Conservation (phyloP, 1,140 invertebrate genomes). For the Pomacea maculata region DNA sequence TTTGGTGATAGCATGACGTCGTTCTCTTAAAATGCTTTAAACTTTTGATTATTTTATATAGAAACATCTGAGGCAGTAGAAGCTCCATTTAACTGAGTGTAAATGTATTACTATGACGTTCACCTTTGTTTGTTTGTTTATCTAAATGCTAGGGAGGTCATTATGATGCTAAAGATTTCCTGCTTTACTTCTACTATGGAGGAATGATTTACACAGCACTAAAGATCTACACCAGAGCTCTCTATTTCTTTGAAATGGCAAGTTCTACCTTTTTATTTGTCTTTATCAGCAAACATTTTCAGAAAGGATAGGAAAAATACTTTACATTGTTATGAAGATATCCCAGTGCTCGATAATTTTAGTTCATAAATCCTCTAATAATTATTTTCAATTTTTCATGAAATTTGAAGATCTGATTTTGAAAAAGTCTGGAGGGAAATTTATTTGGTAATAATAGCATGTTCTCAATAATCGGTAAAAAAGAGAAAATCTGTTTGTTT, state of each 20-base stretch:
- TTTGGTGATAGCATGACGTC: too few species aligned
- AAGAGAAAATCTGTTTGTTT: conserved; percentile 6
- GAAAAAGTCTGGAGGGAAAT: not conserved
- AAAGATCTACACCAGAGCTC: conserved; percentile 90
- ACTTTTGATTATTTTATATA: too few species aligned
- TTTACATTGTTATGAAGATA: not conserved
- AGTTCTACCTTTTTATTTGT: conserved; percentile 37
- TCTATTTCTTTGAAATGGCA: conserved; percentile 93
- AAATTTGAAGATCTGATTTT: conserved; percentile 72
- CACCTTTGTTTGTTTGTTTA: not conserved
- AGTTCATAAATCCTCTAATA: too few species aligned
- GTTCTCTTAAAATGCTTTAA: too few species aligned
- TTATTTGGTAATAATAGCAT: too few species aligned
- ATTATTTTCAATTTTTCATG: conserved; percentile 75
- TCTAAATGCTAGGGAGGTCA: conserved; percentile 72
- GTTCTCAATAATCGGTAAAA: not conserved
- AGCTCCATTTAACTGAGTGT: too few species aligned
- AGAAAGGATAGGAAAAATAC: not conserved
- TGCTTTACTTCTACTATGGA: conserved; percentile 96
- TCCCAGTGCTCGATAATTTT: too few species aligned
- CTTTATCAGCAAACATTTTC: not conserved
- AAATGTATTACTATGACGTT: not conserved
- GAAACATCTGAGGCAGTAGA: too few species aligned
- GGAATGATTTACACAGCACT: conserved; percentile 95
- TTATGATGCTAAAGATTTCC: conserved; percentile 91